Evolutionary conservation across 2,888 invertebrate species (phyloP).

Genomic region (Linyphia triangularis): DNA sequence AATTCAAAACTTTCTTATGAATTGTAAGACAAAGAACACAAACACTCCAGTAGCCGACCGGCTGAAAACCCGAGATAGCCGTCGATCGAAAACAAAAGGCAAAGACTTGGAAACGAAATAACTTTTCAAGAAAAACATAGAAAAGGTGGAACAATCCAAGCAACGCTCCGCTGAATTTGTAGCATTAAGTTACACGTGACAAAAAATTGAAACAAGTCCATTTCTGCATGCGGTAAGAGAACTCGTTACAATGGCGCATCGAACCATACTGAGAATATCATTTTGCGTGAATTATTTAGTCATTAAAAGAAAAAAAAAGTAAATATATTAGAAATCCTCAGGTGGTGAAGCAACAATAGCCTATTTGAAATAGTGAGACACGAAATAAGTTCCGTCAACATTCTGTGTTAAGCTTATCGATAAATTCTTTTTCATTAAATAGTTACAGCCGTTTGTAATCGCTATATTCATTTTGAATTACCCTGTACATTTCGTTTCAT

Average conservation of each 20-base stretch:
- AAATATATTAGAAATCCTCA: neutral
- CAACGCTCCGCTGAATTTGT: conserved; percentile 5
- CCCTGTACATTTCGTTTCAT: too few relatives aligned
- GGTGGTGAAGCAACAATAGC: neutral
- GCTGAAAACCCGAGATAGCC: neutral
- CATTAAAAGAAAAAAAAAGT: neutral
- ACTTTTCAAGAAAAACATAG: conserved; percentile 13
- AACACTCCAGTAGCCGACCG: neutral
- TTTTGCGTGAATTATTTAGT: neutral
- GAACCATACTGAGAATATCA: neutral
- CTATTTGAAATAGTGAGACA: neutral
- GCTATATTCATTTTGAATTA: too few relatives aligned
- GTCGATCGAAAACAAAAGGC: conserved; percentile 7
- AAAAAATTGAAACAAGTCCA: neutral
- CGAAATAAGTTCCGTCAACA: too few relatives aligned
- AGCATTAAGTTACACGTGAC: conserved; percentile 3
- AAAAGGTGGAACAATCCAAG: conserved; percentile 8
- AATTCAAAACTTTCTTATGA: neutral
- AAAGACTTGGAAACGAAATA: neutral
- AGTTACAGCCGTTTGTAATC: too few relatives aligned
- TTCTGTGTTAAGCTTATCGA: too few relatives aligned
- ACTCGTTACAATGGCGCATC: neutral
- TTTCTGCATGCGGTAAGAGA: neutral
- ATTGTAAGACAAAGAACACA: neutral
- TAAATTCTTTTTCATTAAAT: too few relatives aligned